These are phyloP conservation scores for Drosophila sproati DNA, from an alignment of 1,140 invertebrate species.

Conservation along the genomic window DNA sequence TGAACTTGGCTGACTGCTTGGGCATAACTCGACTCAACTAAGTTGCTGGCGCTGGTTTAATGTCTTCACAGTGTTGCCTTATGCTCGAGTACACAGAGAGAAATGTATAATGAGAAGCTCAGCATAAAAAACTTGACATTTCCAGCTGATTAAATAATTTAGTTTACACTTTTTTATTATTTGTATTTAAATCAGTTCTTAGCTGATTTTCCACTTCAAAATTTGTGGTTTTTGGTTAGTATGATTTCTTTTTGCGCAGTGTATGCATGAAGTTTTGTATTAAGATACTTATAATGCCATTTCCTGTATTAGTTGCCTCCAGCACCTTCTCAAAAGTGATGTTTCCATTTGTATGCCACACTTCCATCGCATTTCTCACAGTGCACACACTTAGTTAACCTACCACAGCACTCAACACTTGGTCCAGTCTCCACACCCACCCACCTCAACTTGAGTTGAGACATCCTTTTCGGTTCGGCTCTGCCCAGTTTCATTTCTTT, in stretches of 20 bases:
- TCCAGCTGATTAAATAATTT: too few relatives aligned
- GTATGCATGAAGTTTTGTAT: too few relatives aligned
- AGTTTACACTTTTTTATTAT: too few relatives aligned
- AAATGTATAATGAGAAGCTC: slow-evolving; percentile 5
- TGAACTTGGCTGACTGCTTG: slow-evolving; percentile 33
- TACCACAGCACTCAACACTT: slow-evolving; percentile 69
- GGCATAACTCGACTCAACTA: slow-evolving; percentile 36
- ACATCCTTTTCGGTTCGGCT: background rate
- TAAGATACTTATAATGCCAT: too few relatives aligned
- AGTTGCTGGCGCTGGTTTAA: slow-evolving; percentile 44
- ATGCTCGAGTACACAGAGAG: slow-evolving; percentile 43
- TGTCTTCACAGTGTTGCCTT: slow-evolving; percentile 28
- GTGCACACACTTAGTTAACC: slow-evolving; percentile 49
- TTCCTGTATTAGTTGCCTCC: too few relatives aligned
- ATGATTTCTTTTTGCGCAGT: background rate
- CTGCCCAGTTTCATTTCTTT: slow-evolving; percentile 21
- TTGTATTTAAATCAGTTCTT: too few relatives aligned
- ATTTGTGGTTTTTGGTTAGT: too few relatives aligned
- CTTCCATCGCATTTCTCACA: slow-evolving; percentile 32
- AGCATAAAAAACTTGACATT: too few relatives aligned
- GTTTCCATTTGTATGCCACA: too few relatives aligned
- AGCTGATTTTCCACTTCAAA: too few relatives aligned
- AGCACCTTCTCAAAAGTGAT: too few relatives aligned
- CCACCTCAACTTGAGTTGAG: background rate
- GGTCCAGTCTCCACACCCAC: slow-evolving; percentile 32